Conservation (phyloP, 1,140 invertebrate species). For the Drosophila guanche region DNA sequence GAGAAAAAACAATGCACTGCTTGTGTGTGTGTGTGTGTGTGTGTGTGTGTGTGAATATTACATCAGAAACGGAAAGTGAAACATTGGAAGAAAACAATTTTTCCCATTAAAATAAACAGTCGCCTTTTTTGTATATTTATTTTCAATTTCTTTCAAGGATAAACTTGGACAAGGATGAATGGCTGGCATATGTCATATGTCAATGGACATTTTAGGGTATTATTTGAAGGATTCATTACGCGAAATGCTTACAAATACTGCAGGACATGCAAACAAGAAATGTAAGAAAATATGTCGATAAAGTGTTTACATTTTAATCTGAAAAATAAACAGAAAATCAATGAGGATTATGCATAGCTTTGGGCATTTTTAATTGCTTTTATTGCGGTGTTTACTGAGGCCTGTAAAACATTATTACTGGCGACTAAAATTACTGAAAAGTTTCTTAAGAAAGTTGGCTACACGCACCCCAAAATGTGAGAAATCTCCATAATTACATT, state of each 20-base stretch:
- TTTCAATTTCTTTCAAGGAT: constrained; percentile 5
- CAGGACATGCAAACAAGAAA: too few relatives aligned
- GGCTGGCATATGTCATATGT: too few relatives aligned
- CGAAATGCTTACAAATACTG: too few relatives aligned
- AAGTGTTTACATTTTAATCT: too few relatives aligned
- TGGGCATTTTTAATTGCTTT: too few relatives aligned
- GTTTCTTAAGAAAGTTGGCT: constrained; percentile 36
- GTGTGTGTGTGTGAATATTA: constrained; percentile 45
- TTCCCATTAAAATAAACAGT: constrained; percentile 15
- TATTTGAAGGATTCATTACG: too few relatives aligned
- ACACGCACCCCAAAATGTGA: constrained; percentile 17
- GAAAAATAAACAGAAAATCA: too few relatives aligned
- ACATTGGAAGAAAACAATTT: constrained; percentile 19
- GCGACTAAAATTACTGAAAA: constrained; percentile 15
- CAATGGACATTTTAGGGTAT: too few relatives aligned
- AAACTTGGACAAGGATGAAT: too few relatives aligned
- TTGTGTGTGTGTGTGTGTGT: constrained; percentile 33
- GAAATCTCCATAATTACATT: constrained; percentile 49
- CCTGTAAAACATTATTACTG: constrained; percentile 7
- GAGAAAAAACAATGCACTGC: constrained; percentile 57
- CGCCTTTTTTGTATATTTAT: constrained; percentile 12
- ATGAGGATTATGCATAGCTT: too few relatives aligned
- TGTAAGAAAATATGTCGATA: too few relatives aligned
- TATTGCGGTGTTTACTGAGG: too few relatives aligned
- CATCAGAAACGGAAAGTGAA: constrained; percentile 50